Base-by-base conservation (phyloP, 2,113 vertebrate species). In the Ophiodon elongatus region DNA sequence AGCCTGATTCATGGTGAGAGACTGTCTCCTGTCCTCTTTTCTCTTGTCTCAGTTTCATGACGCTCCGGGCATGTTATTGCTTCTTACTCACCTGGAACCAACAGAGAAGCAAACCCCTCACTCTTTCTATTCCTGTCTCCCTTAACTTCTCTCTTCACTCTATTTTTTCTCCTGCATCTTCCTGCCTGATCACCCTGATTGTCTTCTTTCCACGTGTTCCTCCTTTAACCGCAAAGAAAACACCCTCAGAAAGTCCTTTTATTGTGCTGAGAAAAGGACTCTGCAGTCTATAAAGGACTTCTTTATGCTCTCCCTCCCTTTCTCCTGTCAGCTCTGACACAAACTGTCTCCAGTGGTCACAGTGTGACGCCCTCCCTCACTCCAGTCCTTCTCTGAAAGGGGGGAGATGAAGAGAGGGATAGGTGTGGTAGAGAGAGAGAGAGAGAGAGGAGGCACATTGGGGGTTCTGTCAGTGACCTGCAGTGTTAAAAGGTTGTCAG, bases 61-160 rank as follows among this genome's bases (percentile, higher is more conserved):
- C 21, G 60, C 88, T 84, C 68, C 10, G 52, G 84, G 82, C n/a
- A 6, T 88, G 66, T 80, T 84, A 31, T 83, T 79, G 69, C 70
- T 60, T 64, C 74, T 76, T 63, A 84, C 77, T 94, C 91, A 94
- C 92, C 84, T 93, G 93, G 88, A 94, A 85, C 83, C 77, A 80
- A 29, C 77, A 45, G n/a, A 77, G 79, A 56, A 87, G 65, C 27
- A 77, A 79, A 70, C 67, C 75, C 83, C 73, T 85, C 71, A 47
- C 87, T 76, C 59, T 64, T 65, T 69, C 41, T 35, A 8, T 21
- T 45, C 41, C 31, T 50, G 41, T n/a, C 41, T 47, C 3, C 39
- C 33, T 37, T 62, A 39, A 75, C 67, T 50, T 64, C 27, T 71
- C 33, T 37, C 69, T 56, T 43, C 60, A 27, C 68, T 11, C 41